Percentiles rank a stretch among this genome's conserved stretches.
phyloP scores from a whole-genome alignment of 2,888 invertebrate species.

The Morpho achilles region DNA sequence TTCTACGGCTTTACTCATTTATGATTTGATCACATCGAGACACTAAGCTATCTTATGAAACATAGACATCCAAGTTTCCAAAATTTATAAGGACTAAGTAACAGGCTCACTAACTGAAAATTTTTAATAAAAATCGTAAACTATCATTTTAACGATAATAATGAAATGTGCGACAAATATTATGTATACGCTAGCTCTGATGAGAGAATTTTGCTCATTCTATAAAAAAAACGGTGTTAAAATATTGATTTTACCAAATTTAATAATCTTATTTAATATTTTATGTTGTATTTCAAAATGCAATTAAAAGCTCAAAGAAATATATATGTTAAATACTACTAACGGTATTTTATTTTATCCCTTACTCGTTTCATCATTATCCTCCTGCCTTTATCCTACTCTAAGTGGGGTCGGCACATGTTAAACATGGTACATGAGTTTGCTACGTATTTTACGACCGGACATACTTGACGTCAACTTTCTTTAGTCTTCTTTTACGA shows the following conservation, averaged over 20 bases:
- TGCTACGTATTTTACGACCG: no score
- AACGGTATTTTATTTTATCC: slow-evolving; percentile 63
- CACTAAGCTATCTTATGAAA: no score
- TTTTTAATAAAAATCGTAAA: slow-evolving; percentile 61
- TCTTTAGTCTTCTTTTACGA: no score
- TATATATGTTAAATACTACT: slow-evolving; percentile 89
- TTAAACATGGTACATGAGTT: no score
- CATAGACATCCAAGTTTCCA: not conserved
- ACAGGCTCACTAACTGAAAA: slow-evolving; percentile 14
- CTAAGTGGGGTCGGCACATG: no score
- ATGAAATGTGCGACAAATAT: slow-evolving; percentile 81
- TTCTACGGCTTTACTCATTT: no score
- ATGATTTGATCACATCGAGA: not conserved
- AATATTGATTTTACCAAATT: slow-evolving; percentile 87
- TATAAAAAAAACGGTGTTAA: slow-evolving; percentile 72
- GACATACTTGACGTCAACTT: no score
- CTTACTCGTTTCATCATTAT: not conserved
- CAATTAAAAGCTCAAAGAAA: slow-evolving; percentile 92
- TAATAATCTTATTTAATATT: slow-evolving; percentile 89
- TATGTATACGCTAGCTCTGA: slow-evolving; percentile 88
- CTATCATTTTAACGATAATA: slow-evolving; percentile 81
- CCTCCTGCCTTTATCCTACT: no score
- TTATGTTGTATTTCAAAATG: slow-evolving; percentile 91
- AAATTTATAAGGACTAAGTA: not conserved
- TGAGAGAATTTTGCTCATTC: slow-evolving; percentile 82